phyloP scores from a whole-genome alignment of 2,113 vertebrate genomes.

The Gulo gulo region DNA sequence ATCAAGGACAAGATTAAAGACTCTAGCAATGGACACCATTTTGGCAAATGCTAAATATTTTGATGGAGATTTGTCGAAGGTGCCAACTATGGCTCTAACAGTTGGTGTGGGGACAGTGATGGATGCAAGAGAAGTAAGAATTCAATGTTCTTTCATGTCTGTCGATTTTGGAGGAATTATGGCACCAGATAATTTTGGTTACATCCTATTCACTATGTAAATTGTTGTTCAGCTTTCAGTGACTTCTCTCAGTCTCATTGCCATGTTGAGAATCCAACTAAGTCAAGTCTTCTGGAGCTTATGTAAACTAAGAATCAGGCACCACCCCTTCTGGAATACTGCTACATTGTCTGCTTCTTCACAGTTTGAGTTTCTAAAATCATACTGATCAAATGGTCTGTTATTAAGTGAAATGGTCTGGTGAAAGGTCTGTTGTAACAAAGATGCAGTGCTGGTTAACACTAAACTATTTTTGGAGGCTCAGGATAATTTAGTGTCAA shows the following conservation, averaged over 20 bases:
- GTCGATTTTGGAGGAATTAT: neutral
- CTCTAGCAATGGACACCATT: constrained; percentile 90
- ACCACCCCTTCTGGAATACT: neutral
- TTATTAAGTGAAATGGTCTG: constrained; percentile 7
- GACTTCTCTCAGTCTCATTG: neutral
- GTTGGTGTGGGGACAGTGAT: constrained; percentile 91
- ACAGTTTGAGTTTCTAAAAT: neutral
- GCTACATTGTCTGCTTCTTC: neutral
- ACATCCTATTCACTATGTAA: neutral
- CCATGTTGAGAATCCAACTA: neutral
- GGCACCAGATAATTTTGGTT: neutral
- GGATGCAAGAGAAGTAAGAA: constrained; percentile 90
- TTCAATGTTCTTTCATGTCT: constrained; percentile 30
- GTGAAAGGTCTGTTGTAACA: neutral
- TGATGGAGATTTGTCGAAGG: constrained; percentile 88
- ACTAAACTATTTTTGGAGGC: neutral
- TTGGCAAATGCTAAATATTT: constrained; percentile 91
- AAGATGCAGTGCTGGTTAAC: neutral
- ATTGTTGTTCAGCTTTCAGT: neutral
- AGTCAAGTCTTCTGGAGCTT: neutral
- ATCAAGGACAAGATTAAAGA: constrained; percentile 90
- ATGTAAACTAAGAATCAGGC: neutral
- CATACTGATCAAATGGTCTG: neutral
- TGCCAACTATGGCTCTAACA: constrained; percentile 90
- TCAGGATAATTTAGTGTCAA: neutral